A percentile compares a stretch with the other conserved stretches of the same genome.
phyloP scores from a whole-genome alignment of 2,113 vertebrate species.

The Micronisus gabar region DNA sequence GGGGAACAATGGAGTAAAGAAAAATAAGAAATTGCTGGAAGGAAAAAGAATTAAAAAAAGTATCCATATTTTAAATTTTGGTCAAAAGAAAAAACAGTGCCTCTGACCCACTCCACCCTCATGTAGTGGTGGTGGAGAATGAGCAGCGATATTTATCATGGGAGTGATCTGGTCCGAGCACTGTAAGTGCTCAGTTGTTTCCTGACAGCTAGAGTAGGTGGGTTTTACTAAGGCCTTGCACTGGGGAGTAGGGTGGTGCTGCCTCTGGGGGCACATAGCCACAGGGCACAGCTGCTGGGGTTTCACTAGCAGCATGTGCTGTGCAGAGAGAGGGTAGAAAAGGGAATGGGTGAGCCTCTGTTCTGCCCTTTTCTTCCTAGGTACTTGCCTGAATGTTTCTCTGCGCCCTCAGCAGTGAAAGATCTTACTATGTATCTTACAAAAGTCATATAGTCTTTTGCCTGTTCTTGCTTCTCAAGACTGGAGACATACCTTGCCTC shows the following conservation, averaged over 20 bases:
- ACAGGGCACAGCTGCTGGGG: background rate
- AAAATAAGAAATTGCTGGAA: background rate
- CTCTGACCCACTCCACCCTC: background rate
- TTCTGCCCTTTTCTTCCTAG: background rate
- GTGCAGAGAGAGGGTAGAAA: background rate
- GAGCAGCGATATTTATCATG: rapidly evolving
- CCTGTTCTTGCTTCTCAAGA: background rate
- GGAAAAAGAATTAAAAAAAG: background rate
- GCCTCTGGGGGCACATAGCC: background rate
- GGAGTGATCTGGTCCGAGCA: background rate
- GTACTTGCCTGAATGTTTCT: background rate
- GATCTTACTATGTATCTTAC: background rate
- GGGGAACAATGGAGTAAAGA: background rate
- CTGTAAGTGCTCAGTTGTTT: background rate
- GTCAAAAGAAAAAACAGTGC: background rate
- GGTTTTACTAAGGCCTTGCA: background rate
- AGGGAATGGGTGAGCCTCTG: background rate
- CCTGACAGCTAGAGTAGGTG: background rate
- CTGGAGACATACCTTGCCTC: background rate
- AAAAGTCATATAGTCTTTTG: background rate
- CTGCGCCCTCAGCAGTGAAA: background rate
- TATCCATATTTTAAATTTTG: background rate
- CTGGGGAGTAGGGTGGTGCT: background rate
- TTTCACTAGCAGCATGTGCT: background rate
- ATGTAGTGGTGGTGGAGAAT: background rate